Evolutionary conservation across 2,113 vertebrate species (phyloP), one percentile per base, ranked within the genome.

Genomic region (Poeciliopsis turrubarensis): DNA sequence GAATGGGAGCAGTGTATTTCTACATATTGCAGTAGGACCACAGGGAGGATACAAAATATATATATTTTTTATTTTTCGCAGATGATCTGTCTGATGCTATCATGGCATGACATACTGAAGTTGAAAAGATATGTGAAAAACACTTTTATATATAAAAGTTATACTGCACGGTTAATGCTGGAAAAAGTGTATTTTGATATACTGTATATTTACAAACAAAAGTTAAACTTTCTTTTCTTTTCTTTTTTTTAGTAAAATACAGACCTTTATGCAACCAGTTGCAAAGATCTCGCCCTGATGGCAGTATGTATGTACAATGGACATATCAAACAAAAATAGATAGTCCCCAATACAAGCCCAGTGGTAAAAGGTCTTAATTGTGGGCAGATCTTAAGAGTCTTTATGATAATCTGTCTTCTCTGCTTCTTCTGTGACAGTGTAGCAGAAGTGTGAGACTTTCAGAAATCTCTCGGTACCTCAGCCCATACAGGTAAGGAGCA

Each of bases 401-500:
- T 84, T 61, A 85, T n/a, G 73, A 67, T 27, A 32, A 61, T 1
- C 74, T 70, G 34, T 27, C 54, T 66, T 84, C 86, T 31, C 68
- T 80, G 2, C 86, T 84, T 39, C 75, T 70, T 26, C 69, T 86
- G 63, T 86, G 84, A 1, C 86, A 65, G 39, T 82, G 83, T 75
- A 95, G 78, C 61, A 89, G 84, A 39, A 90, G 73, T 81, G 83
- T 81, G 4, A 96, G 29, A 0, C 84, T 86, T 1, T 92, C 76
- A 25, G 92, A 87, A 73, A 96, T 80, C 77, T 95, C 94, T 8
- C 91, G 86, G 87, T 96, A 95, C 71, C 94, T 86, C 39, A 96
- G 87, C 27, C 93, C 90, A 11, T 96, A 96, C 66, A 96, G 70
- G 37, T 92, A 94, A 1, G 96, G 95, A 9, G 94, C 92, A 39